Percentiles rank a stretch among this genome's conserved stretches.
Evolutionary conservation across 2,888 invertebrate genomes (phyloP).

Genomic region (Coelogynopora nodosa): DNA sequence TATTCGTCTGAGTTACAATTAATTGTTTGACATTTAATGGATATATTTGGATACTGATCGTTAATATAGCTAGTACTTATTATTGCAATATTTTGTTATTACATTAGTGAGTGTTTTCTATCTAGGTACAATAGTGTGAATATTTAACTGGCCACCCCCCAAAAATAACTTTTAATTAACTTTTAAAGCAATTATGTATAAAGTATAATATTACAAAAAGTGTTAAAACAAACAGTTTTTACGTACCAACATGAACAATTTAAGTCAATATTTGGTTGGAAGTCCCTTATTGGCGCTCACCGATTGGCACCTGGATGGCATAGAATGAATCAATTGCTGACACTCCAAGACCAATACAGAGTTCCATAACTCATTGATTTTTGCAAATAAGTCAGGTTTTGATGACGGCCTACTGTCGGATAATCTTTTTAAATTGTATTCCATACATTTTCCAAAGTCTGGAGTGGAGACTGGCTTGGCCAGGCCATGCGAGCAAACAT

Average conservation of each 20-base stretch:
- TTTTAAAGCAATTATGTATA: not conserved
- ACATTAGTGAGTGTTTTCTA: too few species aligned
- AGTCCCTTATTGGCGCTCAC: conserved; percentile 4
- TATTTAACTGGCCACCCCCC: conserved; percentile 26
- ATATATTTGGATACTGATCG: too few species aligned
- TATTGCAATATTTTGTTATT: too few species aligned
- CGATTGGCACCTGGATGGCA: not conserved
- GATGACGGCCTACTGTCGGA: conserved; percentile 15
- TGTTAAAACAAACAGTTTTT: too few species aligned
- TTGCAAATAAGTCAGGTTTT: conserved; percentile 10
- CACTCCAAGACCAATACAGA: conserved; percentile 21
- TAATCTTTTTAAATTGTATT: conserved; percentile 23
- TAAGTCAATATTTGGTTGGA: not conserved
- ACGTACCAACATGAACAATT: not conserved
- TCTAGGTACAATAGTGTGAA: not conserved
- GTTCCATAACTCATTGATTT: conserved; percentile 22
- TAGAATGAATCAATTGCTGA: conserved; percentile 18
- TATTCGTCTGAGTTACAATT: too few species aligned
- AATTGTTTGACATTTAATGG: too few species aligned
- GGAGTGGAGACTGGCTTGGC: not conserved
- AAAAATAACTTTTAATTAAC: too few species aligned
- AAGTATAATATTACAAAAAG: not conserved
- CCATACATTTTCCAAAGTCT: not conserved
- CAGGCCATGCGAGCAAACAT: conserved; percentile 22
- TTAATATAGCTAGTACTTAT: too few species aligned